phyloP scores from a whole-genome alignment of 2,797 vertebrate species.

The Hylomyscus alleni region DNA sequence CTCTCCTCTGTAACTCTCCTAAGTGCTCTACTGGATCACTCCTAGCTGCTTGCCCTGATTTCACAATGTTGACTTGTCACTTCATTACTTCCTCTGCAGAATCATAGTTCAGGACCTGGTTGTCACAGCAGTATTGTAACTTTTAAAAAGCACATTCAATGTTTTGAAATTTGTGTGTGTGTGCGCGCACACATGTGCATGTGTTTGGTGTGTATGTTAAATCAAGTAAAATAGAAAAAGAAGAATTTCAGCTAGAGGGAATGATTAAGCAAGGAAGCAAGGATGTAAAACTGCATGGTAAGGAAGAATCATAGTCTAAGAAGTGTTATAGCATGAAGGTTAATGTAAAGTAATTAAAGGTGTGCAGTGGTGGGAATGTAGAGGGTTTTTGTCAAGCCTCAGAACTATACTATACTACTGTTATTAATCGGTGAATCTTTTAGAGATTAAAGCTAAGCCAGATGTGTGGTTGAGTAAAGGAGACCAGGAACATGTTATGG shows the following conservation, averaged over 20 bases:
- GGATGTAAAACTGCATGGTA: not conserved
- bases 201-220: not conserved
- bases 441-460: slow-evolving; percentile 16
- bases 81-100: not conserved
- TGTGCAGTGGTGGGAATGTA: not conserved
- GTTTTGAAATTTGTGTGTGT: not conserved
- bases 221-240: not conserved
- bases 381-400: not conserved
- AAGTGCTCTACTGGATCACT: not conserved
- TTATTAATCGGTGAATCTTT: not conserved
- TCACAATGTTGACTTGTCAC: not conserved
- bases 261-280: not conserved
- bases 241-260: slow-evolving; percentile 18
- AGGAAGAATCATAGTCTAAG: not conserved
- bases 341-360: slow-evolving; percentile 23
- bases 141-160: not conserved
- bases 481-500: not conserved
- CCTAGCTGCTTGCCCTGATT: not conserved
- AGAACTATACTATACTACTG: not conserved
- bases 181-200: not conserved
- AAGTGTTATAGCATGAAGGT: not conserved
- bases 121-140: not conserved
- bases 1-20: not conserved
- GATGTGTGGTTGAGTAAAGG: slow-evolving; percentile 15
- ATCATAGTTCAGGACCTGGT: not conserved